phyloP scores from a whole-genome alignment of 2,888 invertebrate species.

The Abrostola triplasia region DNA sequence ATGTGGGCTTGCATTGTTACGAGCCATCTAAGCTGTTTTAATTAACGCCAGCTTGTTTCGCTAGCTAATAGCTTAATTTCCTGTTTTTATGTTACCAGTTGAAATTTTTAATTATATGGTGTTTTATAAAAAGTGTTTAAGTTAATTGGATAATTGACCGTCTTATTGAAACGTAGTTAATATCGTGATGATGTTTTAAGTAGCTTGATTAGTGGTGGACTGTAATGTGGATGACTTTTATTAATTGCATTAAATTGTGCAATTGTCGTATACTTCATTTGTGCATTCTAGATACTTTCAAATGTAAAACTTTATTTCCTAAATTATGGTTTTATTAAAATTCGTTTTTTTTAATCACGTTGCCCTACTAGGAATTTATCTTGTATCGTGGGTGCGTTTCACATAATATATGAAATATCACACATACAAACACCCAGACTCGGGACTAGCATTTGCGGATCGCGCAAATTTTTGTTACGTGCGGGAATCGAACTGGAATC shows the following conservation, averaged over 20 bases:
- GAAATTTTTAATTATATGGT: slow-evolving; percentile 47
- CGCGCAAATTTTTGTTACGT: no score
- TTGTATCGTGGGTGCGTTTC: no score
- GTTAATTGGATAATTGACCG: slow-evolving; percentile 43
- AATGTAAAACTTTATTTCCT: neutral
- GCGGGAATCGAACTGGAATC: no score
- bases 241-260: slow-evolving; percentile 1
- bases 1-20: slow-evolving; percentile 58
- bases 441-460: no score
- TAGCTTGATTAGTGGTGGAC: slow-evolving; percentile 17
- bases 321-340: no score
- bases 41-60: slow-evolving; percentile 55
- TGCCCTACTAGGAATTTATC: no score
- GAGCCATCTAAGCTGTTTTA: slow-evolving; percentile 54
- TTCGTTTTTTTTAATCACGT: no score
- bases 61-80: slow-evolving; percentile 57
- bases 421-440: no score
- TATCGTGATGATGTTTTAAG: slow-evolving; percentile 13
- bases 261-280: no score
- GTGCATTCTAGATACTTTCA: neutral
- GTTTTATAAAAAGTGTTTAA: slow-evolving; percentile 23
- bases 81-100: slow-evolving; percentile 35
- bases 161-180: slow-evolving; percentile 33
- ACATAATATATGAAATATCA: no score
- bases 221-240: slow-evolving; percentile 1